phyloP scores from a whole-genome alignment of 2,113 vertebrate species.

The Halcyon malimbica region DNA sequence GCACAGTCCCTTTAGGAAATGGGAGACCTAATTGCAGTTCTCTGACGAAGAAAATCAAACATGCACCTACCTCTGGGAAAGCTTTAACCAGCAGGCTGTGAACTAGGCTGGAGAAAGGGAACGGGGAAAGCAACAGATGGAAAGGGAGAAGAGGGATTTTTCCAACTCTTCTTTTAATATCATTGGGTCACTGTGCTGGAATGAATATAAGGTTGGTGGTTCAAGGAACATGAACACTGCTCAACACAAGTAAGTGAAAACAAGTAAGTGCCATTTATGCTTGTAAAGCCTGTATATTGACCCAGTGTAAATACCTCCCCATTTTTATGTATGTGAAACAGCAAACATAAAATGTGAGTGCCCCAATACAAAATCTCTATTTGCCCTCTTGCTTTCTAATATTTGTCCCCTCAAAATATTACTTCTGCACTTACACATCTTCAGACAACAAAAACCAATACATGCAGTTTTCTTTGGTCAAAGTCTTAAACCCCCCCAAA shows the following conservation, averaged over 20 bases:
- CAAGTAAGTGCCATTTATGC: background rate
- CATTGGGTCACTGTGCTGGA: background rate
- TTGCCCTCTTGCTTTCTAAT: background rate
- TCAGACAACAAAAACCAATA: conserved; percentile 67
- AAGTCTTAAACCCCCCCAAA: background rate
- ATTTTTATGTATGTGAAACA: conserved; percentile 7
- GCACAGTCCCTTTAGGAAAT: background rate
- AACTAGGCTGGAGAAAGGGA: background rate
- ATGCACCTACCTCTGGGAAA: background rate
- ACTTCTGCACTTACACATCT: conserved; percentile 51
- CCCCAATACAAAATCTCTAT: conserved; percentile 47
- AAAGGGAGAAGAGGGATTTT: background rate
- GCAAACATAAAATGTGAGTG: conserved; percentile 41
- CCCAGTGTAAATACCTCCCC: background rate
- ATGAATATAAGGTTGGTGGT: background rate
- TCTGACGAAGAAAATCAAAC: background rate
- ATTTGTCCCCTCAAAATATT: conserved; percentile 18
- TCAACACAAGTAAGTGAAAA: background rate
- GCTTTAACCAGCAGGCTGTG: background rate
- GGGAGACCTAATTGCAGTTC: background rate
- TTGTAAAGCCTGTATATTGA: background rate
- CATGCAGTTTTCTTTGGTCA: background rate
- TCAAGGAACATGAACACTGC: background rate
- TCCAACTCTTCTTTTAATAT: background rate
- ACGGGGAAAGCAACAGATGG: background rate